Base-by-base conservation (phyloP, 1,140 invertebrate species). In the Drosophila setifemur region DNA sequence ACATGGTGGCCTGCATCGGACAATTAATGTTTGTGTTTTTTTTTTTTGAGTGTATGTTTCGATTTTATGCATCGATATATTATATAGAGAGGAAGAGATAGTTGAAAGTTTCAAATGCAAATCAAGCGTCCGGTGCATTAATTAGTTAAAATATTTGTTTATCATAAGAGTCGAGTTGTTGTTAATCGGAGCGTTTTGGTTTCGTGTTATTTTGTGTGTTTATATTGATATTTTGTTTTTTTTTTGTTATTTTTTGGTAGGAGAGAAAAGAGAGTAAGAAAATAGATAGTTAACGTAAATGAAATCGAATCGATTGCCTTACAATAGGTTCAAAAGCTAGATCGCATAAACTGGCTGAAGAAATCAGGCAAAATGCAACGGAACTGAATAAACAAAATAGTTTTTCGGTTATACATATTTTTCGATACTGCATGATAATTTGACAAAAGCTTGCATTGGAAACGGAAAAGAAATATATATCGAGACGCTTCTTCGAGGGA, bases 1-100 rank as follows among this genome's bases (percentile, higher is more conserved):
- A 92, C 95, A 96, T 96, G 90, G 95, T 96, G 77, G 95, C 95
- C 95, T 96, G 93, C 48, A 21, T 66, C 35, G 16, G 33, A n/a
- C n/a, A n/a, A n/a, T n/a, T n/a, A n/a, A n/a, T n/a, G 33, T 37
- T 23, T 23, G 2, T 23, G 21, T 23, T 23, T 18, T 68, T 39
- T 31, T n/a, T 23, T 18, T 53, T 73, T 26, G 31, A 26, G 12
- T 44, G 39, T 21, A 12, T 12, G 6, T 47, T 52, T 26, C 11
- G 6, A 26, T 35, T n/a, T n/a, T n/a, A n/a, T n/a, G n/a, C n/a
- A n/a, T n/a, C n/a, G n/a, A n/a, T 18, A 37, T 16, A 37, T 18
- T 37, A n/a, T n/a, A n/a, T 37, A 60, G 19, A 21, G 14, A 58
- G 23, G 14, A 31, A 23, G 35, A 28, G 25, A 42, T 39, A 42